Evolutionary conservation across 2,113 vertebrate species (phyloP).

Genomic region (Sprattus sprattus): DNA sequence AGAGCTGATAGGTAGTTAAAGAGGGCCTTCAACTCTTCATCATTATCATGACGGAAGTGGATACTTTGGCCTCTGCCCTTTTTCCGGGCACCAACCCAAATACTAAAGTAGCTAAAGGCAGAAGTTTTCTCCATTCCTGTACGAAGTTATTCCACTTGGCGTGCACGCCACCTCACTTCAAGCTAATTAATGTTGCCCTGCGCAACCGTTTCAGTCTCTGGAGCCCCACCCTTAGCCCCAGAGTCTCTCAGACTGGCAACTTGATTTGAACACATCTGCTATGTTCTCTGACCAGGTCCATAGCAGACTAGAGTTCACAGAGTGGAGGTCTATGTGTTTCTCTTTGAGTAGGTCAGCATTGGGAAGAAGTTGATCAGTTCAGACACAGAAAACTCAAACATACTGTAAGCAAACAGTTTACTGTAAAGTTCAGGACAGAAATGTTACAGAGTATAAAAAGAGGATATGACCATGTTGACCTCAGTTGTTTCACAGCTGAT

Average conservation of each 20-base stretch:
- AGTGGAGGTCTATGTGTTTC: neutral
- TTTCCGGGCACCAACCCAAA: too few relatives aligned
- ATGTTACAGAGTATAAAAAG: constrained; percentile 53
- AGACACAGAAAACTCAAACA: constrained; percentile 18
- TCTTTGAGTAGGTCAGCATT: neutral
- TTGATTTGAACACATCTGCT: neutral
- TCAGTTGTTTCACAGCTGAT: neutral
- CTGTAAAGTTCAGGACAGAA: constrained; percentile 48
- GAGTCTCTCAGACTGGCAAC: neutral
- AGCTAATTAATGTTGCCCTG: neutral
- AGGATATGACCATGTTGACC: constrained; percentile 14
- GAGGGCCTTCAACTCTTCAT: neutral
- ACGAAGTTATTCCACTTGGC: neutral
- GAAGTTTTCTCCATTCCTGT: neutral
- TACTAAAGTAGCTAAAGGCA: neutral
- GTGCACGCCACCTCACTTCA: neutral
- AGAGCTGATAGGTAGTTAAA: neutral
- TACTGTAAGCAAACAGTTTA: constrained; percentile 51
- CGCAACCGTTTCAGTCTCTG: neutral
- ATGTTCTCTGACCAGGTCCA: neutral
- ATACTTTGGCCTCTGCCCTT: neutral
- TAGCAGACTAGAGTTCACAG: too few relatives aligned
- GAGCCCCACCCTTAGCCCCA: neutral
- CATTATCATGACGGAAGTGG: neutral
- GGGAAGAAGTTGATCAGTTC: neutral